Percentiles rank a stretch among this genome's conserved stretches.
These are phyloP conservation scores for Eidolon helvum DNA, from an alignment of 2,113 vertebrate species.

Conservation along the genomic window DNA sequence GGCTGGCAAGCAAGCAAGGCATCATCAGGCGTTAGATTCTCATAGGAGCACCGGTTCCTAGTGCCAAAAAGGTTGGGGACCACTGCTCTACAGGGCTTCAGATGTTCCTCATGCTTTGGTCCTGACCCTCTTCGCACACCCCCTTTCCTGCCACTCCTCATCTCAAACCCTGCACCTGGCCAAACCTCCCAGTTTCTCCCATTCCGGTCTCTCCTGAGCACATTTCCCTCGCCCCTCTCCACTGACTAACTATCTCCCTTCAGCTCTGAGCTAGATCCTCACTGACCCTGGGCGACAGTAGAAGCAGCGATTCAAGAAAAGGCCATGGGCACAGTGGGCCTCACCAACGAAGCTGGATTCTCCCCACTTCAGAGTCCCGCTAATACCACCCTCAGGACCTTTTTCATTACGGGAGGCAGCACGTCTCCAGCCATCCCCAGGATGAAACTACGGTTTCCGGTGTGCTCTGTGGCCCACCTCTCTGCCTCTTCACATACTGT, in stretches of 20 bases:
- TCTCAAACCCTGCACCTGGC: background rate
- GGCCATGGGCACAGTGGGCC: background rate
- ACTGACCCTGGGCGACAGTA: accelerated
- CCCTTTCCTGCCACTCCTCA: accelerated
- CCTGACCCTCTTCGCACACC: background rate
- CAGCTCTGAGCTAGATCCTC: background rate
- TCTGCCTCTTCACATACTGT: background rate
- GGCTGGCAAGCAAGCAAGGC: no score
- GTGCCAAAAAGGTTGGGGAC: background rate
- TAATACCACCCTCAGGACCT: accelerated
- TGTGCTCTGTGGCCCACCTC: background rate
- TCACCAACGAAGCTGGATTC: background rate
- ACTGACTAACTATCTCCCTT: background rate
- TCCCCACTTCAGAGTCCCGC: background rate
- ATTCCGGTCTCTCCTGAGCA: background rate
- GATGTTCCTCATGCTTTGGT: background rate
- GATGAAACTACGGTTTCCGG: accelerated
- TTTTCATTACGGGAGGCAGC: no score
- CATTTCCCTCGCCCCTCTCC: background rate
- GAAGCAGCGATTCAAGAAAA: background rate
- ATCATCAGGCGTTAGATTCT: no score
- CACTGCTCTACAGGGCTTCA: background rate
- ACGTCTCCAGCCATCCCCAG: background rate
- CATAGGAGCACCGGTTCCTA: no score
- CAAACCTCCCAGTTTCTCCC: background rate